A percentile compares a stretch with the other conserved stretches of the same genome.
Conservation (phyloP, 2,888 invertebrate species). For the Drosophila nr. medialis region DNA sequence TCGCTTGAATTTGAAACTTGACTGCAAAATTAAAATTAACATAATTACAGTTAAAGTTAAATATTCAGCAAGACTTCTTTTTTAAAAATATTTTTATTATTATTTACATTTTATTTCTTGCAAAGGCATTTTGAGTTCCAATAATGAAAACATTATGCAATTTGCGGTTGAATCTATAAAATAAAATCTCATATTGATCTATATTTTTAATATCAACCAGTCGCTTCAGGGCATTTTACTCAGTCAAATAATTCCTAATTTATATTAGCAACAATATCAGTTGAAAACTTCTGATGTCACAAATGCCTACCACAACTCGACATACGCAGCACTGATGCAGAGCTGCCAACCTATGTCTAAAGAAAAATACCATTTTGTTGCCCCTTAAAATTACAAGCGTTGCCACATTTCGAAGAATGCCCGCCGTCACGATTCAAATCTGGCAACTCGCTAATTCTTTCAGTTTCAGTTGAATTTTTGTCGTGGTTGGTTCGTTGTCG, state of each 20-base stretch:
- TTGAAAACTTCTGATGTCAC: conserved; percentile 22
- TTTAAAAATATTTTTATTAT: not conserved
- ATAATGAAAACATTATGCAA: not conserved
- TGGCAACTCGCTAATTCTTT: conserved; percentile 55
- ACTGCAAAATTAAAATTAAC: not conserved
- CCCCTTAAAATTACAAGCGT: not conserved
- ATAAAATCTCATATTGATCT: not conserved
- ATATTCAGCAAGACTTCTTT: not conserved
- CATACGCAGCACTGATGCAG: conserved; percentile 11
- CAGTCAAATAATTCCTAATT: not conserved
- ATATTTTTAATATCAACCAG: not conserved
- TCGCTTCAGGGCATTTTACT: not conserved
- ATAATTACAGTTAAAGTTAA: not conserved
- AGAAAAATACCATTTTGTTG: conserved; percentile 7
- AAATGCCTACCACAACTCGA: not conserved
- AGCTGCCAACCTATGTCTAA: conserved; percentile 9
- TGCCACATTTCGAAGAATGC: conserved; percentile 35
- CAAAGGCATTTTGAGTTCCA: not conserved
- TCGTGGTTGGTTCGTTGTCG: conserved; percentile 59
- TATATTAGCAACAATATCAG: not conserved
- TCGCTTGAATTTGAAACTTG: not conserved
- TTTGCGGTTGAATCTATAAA: not conserved
- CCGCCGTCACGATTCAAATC: conserved; percentile 40
- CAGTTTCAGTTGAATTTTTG: conserved; percentile 64
- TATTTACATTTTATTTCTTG: not conserved